Percentiles rank a stretch among this genome's conserved stretches.
phyloP scores from a whole-genome alignment of 2,888 invertebrate genomes.

The Apoda limacodes region DNA sequence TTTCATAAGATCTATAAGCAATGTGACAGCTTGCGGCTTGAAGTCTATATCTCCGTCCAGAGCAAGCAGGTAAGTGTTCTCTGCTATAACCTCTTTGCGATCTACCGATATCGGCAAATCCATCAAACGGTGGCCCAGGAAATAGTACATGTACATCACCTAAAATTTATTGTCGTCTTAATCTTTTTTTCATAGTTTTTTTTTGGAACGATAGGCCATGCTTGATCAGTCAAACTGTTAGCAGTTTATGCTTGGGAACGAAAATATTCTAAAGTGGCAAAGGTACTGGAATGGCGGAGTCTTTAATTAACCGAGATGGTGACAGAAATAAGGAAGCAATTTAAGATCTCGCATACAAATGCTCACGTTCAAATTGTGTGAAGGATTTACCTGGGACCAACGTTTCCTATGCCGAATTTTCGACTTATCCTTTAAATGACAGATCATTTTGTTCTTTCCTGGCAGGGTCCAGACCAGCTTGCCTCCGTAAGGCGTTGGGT shows the following conservation, averaged over 20 bases:
- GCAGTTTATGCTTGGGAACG: neutral
- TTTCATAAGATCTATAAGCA: slow-evolving; percentile 88
- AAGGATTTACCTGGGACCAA: slow-evolving; percentile 92
- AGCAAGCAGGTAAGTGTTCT: slow-evolving; percentile 86
- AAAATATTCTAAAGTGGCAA: no score
- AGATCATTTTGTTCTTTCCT: slow-evolving; percentile 85
- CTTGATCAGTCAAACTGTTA: no score
- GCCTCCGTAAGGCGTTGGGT: slow-evolving; percentile 89
- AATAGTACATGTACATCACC: slow-evolving; percentile 95
- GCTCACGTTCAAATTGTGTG: no score
- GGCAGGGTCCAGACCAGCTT: slow-evolving; percentile 86
- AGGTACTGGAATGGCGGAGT: no score
- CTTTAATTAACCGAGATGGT: no score
- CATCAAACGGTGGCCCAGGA: slow-evolving; percentile 85
- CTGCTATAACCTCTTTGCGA: slow-evolving; percentile 75
- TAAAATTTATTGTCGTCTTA: slow-evolving; percentile 27
- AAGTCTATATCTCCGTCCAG: slow-evolving; percentile 93
- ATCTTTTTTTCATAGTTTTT: neutral
- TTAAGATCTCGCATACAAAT: no score
- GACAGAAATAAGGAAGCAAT: no score
- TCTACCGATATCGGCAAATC: slow-evolving; percentile 70
- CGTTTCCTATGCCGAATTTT: slow-evolving; percentile 91
- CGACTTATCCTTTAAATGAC: slow-evolving; percentile 89
- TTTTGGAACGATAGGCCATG: slow-evolving; percentile 4
- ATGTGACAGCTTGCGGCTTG: slow-evolving; percentile 81